phyloP scores from a whole-genome alignment of 2,888 invertebrate genomes.

The Polydesmus complanatus region DNA sequence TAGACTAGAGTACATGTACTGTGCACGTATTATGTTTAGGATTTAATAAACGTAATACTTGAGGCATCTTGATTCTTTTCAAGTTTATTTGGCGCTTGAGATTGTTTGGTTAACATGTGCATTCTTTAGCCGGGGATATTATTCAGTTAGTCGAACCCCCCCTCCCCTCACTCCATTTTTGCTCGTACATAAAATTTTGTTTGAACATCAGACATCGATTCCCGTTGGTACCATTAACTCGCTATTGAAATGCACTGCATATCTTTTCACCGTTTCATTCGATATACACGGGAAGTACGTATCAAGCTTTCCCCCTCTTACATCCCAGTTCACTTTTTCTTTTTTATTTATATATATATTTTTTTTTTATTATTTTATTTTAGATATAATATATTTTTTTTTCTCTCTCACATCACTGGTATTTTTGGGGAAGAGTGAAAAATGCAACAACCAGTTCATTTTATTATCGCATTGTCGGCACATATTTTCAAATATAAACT shows the following conservation, averaged over 20 bases:
- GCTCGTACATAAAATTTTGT: not conserved
- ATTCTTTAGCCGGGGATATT: not conserved
- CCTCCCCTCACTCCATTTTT: too few relatives aligned
- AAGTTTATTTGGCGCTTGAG: too few relatives aligned
- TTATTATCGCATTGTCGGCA: not conserved
- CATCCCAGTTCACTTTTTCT: not conserved
- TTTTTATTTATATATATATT: too few relatives aligned
- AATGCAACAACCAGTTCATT: not conserved
- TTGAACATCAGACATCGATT: not conserved
- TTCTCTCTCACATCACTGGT: not conserved
- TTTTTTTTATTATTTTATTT: not conserved
- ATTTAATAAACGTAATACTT: too few relatives aligned
- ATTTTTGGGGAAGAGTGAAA: not conserved
- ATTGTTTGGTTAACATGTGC: not conserved
- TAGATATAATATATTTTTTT: not conserved
- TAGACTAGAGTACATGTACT: too few relatives aligned
- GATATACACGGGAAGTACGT: not conserved
- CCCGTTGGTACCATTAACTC: not conserved
- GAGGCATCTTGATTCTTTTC: too few relatives aligned
- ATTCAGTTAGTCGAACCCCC: not conserved
- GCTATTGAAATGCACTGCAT: not conserved
- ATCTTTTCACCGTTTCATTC: not conserved
- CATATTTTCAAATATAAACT: not conserved
- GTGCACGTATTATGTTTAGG: too few relatives aligned
- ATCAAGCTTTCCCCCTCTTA: too few relatives aligned